phyloP scores from a whole-genome alignment of 2,888 invertebrate species.

The Leptarthrus brevirostris region DNA sequence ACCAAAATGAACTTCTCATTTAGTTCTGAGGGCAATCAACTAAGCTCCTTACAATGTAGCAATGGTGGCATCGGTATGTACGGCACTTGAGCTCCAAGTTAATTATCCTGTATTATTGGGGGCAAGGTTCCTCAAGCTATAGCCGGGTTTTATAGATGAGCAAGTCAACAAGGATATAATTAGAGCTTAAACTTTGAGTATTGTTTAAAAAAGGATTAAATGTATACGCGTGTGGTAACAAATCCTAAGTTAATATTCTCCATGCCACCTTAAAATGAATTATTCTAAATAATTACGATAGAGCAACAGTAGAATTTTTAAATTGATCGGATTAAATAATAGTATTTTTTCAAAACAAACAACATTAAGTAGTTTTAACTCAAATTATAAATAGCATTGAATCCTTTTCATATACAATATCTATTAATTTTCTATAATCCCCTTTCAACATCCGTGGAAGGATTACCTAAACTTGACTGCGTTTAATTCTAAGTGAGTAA shows the following conservation, averaged over 20 bases:
- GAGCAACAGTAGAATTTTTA: too few species aligned
- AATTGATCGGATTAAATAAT: too few species aligned
- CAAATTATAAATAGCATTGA: too few species aligned
- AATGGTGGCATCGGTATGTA: constrained; percentile 21
- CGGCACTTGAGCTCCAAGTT: constrained; percentile 29
- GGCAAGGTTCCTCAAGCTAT: not conserved
- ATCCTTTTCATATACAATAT: too few species aligned
- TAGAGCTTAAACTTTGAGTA: not conserved
- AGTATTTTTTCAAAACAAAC: too few species aligned
- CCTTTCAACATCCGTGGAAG: not conserved
- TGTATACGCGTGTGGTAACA: too few species aligned
- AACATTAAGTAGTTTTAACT: too few species aligned
- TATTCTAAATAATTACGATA: too few species aligned
- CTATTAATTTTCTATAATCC: not conserved
- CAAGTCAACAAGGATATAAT: not conserved
- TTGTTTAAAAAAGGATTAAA: too few species aligned
- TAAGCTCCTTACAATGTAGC: constrained; percentile 15
- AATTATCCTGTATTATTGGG: constrained; percentile 15
- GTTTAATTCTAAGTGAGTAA: not conserved
- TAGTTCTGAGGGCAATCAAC: constrained; percentile 28
- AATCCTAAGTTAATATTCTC: too few species aligned
- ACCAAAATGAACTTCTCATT: constrained; percentile 27
- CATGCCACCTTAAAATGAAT: too few species aligned
- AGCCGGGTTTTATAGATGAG: not conserved
- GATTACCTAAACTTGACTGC: not conserved